phyloP scores from a whole-genome alignment of 1,140 invertebrate genomes.

The Drosophila rufa region DNA sequence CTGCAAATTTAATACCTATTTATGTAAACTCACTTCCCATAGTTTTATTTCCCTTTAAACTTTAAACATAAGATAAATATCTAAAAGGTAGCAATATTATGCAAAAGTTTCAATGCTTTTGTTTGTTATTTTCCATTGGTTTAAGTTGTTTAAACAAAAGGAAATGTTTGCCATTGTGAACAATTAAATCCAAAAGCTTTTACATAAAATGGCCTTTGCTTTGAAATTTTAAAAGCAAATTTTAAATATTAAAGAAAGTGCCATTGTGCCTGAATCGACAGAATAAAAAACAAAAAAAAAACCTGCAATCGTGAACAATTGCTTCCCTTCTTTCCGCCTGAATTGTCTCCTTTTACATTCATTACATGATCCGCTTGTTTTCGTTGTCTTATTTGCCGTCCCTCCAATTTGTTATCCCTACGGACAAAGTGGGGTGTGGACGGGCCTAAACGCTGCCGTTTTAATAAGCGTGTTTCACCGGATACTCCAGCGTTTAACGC shows the following conservation, averaged over 20 bases:
- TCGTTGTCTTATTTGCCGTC: conserved; percentile 22
- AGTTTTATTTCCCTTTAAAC: background rate
- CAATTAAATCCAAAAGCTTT: background rate
- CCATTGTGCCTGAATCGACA: background rate
- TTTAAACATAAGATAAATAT: background rate
- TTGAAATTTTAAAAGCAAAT: background rate
- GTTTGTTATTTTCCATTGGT: background rate
- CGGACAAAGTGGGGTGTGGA: conserved; percentile 25
- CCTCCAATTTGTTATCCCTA: conserved; percentile 42
- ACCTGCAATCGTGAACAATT: conserved; percentile 25
- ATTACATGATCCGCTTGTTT: conserved; percentile 28
- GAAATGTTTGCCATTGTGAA: conserved; percentile 1
- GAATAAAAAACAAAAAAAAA: background rate
- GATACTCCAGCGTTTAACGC: conserved; percentile 44
- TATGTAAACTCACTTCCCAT: background rate
- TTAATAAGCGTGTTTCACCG: conserved; percentile 34
- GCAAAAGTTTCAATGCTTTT: background rate
- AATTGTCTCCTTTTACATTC: conserved; percentile 14
- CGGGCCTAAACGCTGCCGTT: conserved; percentile 40
- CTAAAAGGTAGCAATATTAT: background rate
- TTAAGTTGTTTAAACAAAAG: background rate
- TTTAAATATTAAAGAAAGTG: conserved; percentile 4
- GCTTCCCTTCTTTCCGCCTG: conserved; percentile 4
- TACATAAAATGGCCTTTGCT: background rate
- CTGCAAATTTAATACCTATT: too few relatives aligned